Base-by-base conservation (phyloP, 2,113 vertebrate genomes). In the Polyodon spathula region DNA sequence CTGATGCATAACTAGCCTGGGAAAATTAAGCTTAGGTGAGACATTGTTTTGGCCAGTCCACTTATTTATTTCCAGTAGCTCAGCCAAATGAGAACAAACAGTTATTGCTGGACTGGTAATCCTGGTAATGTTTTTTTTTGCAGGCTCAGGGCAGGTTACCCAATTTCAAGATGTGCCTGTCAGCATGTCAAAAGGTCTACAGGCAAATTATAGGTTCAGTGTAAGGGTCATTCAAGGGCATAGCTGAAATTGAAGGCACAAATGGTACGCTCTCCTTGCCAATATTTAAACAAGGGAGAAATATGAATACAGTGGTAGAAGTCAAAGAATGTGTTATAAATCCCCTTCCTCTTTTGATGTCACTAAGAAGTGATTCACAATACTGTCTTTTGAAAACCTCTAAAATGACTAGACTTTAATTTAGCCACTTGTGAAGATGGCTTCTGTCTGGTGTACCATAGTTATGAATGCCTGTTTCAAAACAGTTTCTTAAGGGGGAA, bases 1-100 rank as follows among this genome's bases (percentile, higher is more conserved):
- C 80, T 85, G 85, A 85, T 79, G 79, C 76, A 83, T 86, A 83
- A 86, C 84, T 81, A 74, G 81, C 69, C 77, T 70, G 69, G 70
- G 76, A 68, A 79, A 84, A 83, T 86, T 81, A 46, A 81, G 76
- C 71, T 73, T 71, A 74, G 83, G 80, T 73, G 62, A 63, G 68
- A 60, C 37, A 54, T 64, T 66, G 75, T 75, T 74, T 27, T 27
- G 27, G 27, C 27, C 27, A 27, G 27, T 27, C 27, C 70, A 67
- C 69, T 74, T 72, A 74, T 73, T 78, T 75, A 77, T 78, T 82
- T 75, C 2, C 58, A 44, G 63, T 46, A 64, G 59, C 46, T 54
- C 27, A 11, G 48, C 63, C 40, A 54, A 64, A 64, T 59, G 51
- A 59, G 51, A 58, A 56, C 40, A 27, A 14, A 11, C 27, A 64